Base-by-base conservation (phyloP, 2,888 invertebrate genomes). In the Strigamia crassipes region DNA sequence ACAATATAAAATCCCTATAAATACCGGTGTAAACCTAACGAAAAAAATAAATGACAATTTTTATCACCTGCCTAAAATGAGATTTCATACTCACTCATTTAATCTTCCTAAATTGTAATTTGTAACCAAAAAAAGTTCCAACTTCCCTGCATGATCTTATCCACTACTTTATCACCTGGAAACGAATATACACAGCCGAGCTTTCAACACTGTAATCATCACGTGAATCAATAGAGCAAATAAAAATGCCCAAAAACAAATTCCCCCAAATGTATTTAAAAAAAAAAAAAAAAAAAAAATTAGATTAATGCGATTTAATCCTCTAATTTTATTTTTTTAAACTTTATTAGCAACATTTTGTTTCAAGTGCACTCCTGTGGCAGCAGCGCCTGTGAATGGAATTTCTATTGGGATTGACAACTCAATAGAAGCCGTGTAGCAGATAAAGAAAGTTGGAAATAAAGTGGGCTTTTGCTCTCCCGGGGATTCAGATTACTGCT, bases 61-160 rank as follows among this genome's bases (percentile, higher is more conserved):
- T 15, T 13, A 46, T 46, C 42, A 3, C 42, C 1, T 46, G 4
- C 38, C 38, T 38, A 38, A 38, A 38, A 38, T 38, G 38, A 38
- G 38, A 38, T 38, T 38, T 38, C 6, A 38, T 38, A 38, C 38
- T 38, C 38, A 38, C 4, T 9, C 38, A 38, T 46, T 46, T 46
- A 12, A 12, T 46, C n/a, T 46, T 13, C 15, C 46, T 1, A 46
- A 13, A n/a, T 46, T 46, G 13, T 46, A 46, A 46, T 46, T 13
- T 46, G 13, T 42, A 46, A 46, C 46, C 46, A 46, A 9, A 56
- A 21, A 56, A 56, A 56, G 21, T 56, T 56, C n/a, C 18, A 56
- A 18, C 56, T 56, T 21, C 56, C 21, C 56, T 56, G n/a, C n/a
- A 56, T 56, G 56, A 56, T 56, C 56, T 56, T 56, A 56, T 56